Evolutionary conservation across 2,797 vertebrate genomes (phyloP).

Genomic region (Intellagama lesueurii): DNA sequence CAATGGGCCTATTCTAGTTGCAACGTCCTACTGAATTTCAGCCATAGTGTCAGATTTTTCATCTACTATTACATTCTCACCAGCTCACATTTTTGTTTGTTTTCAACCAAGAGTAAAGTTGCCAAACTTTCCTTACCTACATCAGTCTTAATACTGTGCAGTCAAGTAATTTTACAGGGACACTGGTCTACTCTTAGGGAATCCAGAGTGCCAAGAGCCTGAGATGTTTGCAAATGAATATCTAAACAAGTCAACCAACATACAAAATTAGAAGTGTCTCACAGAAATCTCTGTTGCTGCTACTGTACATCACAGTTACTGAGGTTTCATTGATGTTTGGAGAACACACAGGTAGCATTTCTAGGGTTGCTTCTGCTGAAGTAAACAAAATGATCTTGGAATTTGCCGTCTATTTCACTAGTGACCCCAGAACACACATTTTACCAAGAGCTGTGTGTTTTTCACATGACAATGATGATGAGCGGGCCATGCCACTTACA

Average conservation of each 20-base stretch:
- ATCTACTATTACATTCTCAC: neutral
- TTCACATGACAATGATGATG: slow-evolving; percentile 48
- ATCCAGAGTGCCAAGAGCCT: slow-evolving; percentile 28
- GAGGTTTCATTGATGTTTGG: slow-evolving; percentile 32
- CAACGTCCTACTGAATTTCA: neutral
- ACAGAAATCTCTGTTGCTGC: slow-evolving; percentile 23
- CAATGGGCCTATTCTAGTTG: neutral
- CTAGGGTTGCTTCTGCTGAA: slow-evolving; percentile 46
- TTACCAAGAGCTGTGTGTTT: slow-evolving; percentile 51
- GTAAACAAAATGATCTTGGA: slow-evolving; percentile 49
- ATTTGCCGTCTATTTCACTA: slow-evolving; percentile 41
- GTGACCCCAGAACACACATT: slow-evolving; percentile 33
- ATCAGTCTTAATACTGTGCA: slow-evolving; percentile 7
- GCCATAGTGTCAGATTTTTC: too few species aligned
- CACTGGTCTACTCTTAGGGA: slow-evolving; percentile 21
- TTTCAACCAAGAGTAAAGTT: neutral
- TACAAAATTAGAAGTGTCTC: slow-evolving; percentile 48
- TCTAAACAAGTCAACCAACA: slow-evolving; percentile 41
- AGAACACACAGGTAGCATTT: neutral
- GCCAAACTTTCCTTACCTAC: neutral
- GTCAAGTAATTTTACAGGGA: slow-evolving; percentile 20
- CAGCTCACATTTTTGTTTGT: neutral
- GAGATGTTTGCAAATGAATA: slow-evolving; percentile 29
- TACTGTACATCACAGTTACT: neutral
- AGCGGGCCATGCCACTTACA: slow-evolving; percentile 47